Base-by-base conservation (phyloP, 1,140 invertebrate species). In the Anastatus disparis region DNA sequence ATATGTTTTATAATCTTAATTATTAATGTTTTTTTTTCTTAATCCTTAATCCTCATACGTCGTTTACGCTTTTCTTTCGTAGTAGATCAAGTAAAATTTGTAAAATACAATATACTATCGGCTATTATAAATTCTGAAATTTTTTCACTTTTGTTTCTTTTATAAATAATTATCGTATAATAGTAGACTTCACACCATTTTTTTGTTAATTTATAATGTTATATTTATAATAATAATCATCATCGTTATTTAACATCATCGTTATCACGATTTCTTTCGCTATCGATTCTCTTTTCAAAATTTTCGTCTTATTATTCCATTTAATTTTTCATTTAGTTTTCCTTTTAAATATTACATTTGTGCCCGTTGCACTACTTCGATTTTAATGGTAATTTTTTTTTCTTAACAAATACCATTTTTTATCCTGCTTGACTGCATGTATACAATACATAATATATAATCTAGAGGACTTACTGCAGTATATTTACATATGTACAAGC, bases 401-500 rank as follows among this genome's bases (percentile, higher is more conserved):
- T 75, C 70, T 71, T 71, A 71, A 71, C 62, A 71, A 71, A 70
- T 70, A 70, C 26, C 68, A 79, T 81, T 73, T 56, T 74, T 77
- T 70, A 66, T 76, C 81, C 46, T 80, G 77, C 76, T 74, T 81
- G 81, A 83, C 79, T 84, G 78, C 79, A 75, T 78, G 76, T 80
- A 78, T 82, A 80, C 79, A 78, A 76, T 79, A 79, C 74, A 75
- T 81, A 79, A 78, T 81, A 75, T 80, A 70, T 78, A 79, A 65
- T 53, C 63, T 85, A 84, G 78, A 83, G 75, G 77, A 82, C 78
- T 85, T 81, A 81, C 63, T 71, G 61, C 58, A 72, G 46, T 70
- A 64, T 86, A 85, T 86, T 81, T 85, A 85, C 82, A 86, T 85
- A 85, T 86, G 46, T 85, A 86, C 83, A 85, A 71, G 75, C 71